Evolutionary conservation across 2,797 vertebrate species (phyloP).

Genomic region (Sebastes hubbsi): DNA sequence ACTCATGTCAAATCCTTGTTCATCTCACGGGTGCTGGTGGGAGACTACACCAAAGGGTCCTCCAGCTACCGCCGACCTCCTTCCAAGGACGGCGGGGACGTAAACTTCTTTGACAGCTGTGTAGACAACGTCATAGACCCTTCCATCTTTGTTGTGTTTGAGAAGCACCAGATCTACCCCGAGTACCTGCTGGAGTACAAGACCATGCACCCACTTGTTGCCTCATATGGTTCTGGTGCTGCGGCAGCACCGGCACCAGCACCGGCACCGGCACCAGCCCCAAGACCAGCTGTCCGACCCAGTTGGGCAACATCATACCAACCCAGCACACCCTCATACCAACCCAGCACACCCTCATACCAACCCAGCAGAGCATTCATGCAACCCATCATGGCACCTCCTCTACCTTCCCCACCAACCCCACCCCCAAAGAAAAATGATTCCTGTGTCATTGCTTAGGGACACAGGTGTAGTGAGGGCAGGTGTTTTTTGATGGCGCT

Average conservation of each 20-base stretch:
- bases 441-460: conserved; percentile 51
- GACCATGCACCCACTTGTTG: not conserved
- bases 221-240: rapidly evolving
- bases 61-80: conserved; percentile 77
- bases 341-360: not conserved
- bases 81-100: conserved; percentile 66
- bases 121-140: conserved; percentile 70
- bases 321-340: not conserved
- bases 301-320: not conserved
- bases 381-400: rapidly evolving
- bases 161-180: conserved; percentile 82
- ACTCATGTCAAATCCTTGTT: conserved; percentile 83
- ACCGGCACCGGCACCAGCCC: not conserved
- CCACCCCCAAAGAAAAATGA: not conserved
- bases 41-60: conserved; percentile 83
- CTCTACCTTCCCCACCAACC: rapidly evolving
- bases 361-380: not conserved
- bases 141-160: conserved; percentile 82
- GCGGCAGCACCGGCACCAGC: rapidly evolving
- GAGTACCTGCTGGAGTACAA: conserved; percentile 81
- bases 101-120: conserved; percentile 81
- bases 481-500: not conserved
- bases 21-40: conserved; percentile 89
- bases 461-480: not conserved
- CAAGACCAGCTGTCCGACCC: not conserved